Base-by-base conservation (phyloP, 2,113 vertebrate genomes). In the Hyla sarda region DNA sequence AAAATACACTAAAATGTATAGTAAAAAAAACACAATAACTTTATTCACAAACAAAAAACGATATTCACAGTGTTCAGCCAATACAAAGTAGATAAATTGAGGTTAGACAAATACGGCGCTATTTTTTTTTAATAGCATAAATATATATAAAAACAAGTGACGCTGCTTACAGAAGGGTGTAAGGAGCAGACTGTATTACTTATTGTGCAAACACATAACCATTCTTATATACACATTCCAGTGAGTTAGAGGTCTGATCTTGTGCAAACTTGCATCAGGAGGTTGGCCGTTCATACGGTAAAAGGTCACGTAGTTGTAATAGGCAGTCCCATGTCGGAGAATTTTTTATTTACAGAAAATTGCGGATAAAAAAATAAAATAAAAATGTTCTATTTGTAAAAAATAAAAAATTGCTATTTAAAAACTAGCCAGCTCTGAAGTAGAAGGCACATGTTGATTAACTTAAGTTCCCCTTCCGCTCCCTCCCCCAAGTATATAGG, bases 11-110 rank as follows among this genome's bases (percentile, higher is more conserved):
- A 32, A 60, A 81, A 60, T 45, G 6, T 17, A 60, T n/a, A 60
- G 30, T 37, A n/a, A 80, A 80, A 52, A 65, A 65, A 81, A 2
- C 3, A 62, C 12, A 80, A 80, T 25, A 60, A n/a, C 78, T 81
- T 81, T 81, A 81, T 81, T 81, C 56, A 80, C 77, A 78, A 75
- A 75, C 14, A 77, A n/a, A n/a, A n/a, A 76, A 50, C n/a, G 45
- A 60, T 79, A 79, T 79, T 79, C 76, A 79, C 76, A 80, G 78
- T 80, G 58, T 80, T 81, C 78, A 81, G 32, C 21, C 32, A 72
- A 30, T 81, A 81, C 37, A 45, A 47, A 62, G 54, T 80, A 80
- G 75, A 56, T 45, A 60, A 80, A 65, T 5, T 25, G 78, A 81
- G 78, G 34, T 47, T 41, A 65, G 78, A 81, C 54, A 41, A 47